Base-by-base conservation (phyloP, 2,797 vertebrate genomes). In the Limosa lapponica region DNA sequence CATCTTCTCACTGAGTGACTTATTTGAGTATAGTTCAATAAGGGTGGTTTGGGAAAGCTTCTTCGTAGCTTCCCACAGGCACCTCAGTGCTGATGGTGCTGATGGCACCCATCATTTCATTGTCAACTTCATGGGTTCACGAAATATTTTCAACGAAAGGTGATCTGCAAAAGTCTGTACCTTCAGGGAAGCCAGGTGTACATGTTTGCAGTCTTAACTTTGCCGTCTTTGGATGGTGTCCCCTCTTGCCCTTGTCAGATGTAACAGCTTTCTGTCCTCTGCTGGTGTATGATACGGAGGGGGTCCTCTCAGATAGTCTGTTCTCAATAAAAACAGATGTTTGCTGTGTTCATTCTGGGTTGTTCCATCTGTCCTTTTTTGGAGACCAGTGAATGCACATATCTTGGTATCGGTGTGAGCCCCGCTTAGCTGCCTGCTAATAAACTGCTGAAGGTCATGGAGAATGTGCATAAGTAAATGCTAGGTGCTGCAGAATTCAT, bases 381-480 rank as follows among this genome's bases (percentile, higher is more conserved):
- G n/a, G 59, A 28, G 43, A 54, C 7, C 11, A 7, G 2, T 34
- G 36, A 52, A 16, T 2, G 7, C 54, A 13, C 0, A 0, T 67
- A 2, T n/a, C n/a, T 32, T 75, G 70, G 46, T 30, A 10, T 49
- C 34, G 10, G 15, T 8, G 25, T 39, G 43, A 67, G 51, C 52
- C 59, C 22, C 9, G 3, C 62, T 66, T 69, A 37, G 62, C 58
- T 92, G 41, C 51, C 46, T 75, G 66, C 49, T 85, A 20, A 5
- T 36, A 28, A 90, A 9, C n/a, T 49, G 13, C 34, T 66, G 27
- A n/a, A 79, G 8, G 22, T 54, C 8, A 30, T 39, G 37, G 25
- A 67, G 69, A 64, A 36, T 15, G 13, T 51, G 28, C 36, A 16
- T 3, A 41, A 28, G 25, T n/a, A 75, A 37, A 64, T 19, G 59